Percentiles rank a stretch among this genome's conserved stretches.
phyloP scores from a whole-genome alignment of 2,888 invertebrate species.

The Heliconius cydno region DNA sequence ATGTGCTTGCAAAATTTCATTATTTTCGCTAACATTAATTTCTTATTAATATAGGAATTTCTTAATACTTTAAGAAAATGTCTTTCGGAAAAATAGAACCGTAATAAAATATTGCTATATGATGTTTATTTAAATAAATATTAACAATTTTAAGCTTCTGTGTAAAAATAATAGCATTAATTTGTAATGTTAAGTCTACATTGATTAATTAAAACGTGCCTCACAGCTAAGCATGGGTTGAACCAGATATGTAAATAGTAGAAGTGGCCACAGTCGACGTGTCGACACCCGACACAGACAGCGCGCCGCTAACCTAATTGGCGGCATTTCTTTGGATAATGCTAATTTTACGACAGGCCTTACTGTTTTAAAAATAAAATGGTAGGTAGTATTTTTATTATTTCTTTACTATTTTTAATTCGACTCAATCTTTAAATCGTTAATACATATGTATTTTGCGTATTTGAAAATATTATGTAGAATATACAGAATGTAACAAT shows the following conservation, averaged over 20 bases:
- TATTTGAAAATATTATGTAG: background rate
- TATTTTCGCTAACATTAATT: background rate
- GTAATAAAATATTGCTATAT: background rate
- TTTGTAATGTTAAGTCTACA: background rate
- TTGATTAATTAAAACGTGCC: constrained; percentile 9
- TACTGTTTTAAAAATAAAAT: constrained; percentile 52
- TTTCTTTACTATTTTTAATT: constrained; percentile 14
- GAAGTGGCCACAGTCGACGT: constrained; percentile 49
- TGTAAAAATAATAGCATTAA: background rate
- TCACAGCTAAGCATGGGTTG: background rate
- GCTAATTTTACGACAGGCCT: constrained; percentile 71
- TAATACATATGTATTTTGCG: too few species aligned
- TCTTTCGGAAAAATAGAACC: background rate
- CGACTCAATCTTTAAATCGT: background rate
- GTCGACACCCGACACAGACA: constrained; percentile 53
- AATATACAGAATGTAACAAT: background rate
- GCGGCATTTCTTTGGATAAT: constrained; percentile 69
- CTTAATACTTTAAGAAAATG: too few species aligned
- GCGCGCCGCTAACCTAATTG: constrained; percentile 78
- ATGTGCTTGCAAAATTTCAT: background rate
- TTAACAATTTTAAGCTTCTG: background rate
- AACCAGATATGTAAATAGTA: constrained; percentile 48
- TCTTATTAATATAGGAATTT: background rate
- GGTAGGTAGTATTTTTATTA: constrained; percentile 43
- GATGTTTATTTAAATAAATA: background rate